A percentile compares a stretch with the other conserved stretches of the same genome.
Evolutionary conservation across 2,113 vertebrate species (phyloP).

Genomic region (Elephas maximus): DNA sequence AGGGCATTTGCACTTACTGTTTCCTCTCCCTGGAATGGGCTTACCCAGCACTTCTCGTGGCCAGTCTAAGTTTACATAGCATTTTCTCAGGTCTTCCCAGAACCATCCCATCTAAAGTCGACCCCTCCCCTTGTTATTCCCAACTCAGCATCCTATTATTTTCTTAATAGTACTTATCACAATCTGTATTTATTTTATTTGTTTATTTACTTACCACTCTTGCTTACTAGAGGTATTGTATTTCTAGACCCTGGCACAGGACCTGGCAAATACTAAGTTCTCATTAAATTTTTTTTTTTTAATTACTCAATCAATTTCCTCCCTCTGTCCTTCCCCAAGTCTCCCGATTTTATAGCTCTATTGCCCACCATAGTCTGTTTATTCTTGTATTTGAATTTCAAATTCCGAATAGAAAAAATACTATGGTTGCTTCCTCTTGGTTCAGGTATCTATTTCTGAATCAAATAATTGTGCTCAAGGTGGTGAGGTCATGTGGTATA

Average conservation of each 20-base stretch:
- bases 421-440: neutral
- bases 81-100: neutral
- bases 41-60: neutral
- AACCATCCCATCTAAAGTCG: no score
- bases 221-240: neutral
- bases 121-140: neutral
- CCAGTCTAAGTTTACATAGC: neutral
- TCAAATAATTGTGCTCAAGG: neutral
- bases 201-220: neutral
- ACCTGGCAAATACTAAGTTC: neutral
- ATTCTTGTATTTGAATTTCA: conserved; percentile 40
- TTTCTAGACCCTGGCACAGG: conserved; percentile 1
- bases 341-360: neutral
- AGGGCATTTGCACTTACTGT: neutral
- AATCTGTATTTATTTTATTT: neutral
- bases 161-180: neutral
- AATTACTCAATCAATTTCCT: neutral
- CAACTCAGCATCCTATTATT: neutral
- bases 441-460: neutral
- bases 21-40: neutral
- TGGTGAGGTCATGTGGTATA: neutral
- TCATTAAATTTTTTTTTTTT: neutral
- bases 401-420: neutral
- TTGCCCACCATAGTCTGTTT: neutral
- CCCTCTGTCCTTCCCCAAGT: neutral